Base-by-base conservation (phyloP, 35 echinoderm and acorn worm genomes). In the Patiria miniata region DNA sequence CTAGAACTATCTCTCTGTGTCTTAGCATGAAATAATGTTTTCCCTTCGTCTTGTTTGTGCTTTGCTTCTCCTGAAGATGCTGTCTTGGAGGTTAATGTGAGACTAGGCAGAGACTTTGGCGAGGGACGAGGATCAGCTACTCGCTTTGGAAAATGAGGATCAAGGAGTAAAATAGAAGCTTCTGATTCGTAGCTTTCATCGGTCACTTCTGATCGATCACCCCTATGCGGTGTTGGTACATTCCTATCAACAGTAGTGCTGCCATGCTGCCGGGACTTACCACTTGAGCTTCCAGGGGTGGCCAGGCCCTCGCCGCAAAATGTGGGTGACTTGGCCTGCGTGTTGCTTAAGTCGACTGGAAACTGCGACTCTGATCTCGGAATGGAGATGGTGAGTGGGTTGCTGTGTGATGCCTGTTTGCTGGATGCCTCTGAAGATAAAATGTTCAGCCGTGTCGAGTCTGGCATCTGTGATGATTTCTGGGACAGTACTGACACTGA, bases 111-210 rank as follows among this genome's bases (percentile, higher is more conserved):
- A 47, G 4, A 4, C 12, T 47, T 4, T 6, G 42, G 42, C 4
- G 42, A 47, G 42, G 42, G 12, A 47, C 12, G 42, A 6, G 42
- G 42, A 47, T 47, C 4, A 12, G 12, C 42, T 6, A 47, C 4
- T 47, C 42, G 4, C 42, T 47, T 47, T 47, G 42, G 42, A 19
- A 37, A 4, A 78, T 39, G 78, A 19, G 78, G 52, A 17, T 39
- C 29, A 26, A 84, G 53, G 34, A 84, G 82, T 38, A 84, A 36
- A 28, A 84, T 53, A 10, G 82, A 84, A 58, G 51, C 82, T 84
- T 84, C 82, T 39, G 82, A 84, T 61, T 60, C 28, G 37, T 36
- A 84, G 36, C 51, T 84, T 33, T 58, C 82, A 84, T 84, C 82
- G 7, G 2, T 37, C 8, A 1, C 14, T 32, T 29, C 44, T 30